Conservation (phyloP, 2,113 vertebrate species). For the Baryphthengus martii region DNA sequence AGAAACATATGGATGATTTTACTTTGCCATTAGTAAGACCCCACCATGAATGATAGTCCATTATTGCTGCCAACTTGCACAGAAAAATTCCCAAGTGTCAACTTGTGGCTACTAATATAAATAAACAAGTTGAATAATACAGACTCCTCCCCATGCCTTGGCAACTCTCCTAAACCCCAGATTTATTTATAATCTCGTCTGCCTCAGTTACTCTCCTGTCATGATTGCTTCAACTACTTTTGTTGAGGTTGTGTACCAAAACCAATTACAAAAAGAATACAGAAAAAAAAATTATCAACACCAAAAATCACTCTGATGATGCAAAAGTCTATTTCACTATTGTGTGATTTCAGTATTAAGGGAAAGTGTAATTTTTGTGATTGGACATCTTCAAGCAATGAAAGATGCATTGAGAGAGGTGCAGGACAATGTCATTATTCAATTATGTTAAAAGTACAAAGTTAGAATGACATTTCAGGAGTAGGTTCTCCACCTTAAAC, state of each 20-base stretch:
- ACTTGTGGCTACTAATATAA: background rate
- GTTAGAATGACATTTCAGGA: background rate
- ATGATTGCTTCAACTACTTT: background rate
- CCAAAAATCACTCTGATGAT: background rate
- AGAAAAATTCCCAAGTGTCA: background rate
- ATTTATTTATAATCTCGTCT: background rate
- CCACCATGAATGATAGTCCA: background rate
- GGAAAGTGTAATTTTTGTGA: background rate
- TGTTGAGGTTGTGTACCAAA: background rate
- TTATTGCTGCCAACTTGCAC: background rate
- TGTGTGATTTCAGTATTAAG: background rate
- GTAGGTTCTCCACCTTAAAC: background rate
- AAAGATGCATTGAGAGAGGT: background rate
- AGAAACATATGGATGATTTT: background rate
- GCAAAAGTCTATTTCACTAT: background rate
- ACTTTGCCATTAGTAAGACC: background rate
- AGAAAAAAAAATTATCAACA: background rate
- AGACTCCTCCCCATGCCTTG: background rate
- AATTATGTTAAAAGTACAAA: background rate
- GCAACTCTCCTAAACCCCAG: background rate
- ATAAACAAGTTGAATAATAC: background rate
- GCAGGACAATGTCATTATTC: background rate
- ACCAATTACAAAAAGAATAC: background rate
- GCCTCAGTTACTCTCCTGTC: background rate
- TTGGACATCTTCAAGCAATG: background rate